Evolutionary conservation across 37 sponge, comb jelly and placozoan genomes (phyloP).

Genomic region (Geodia barretti): DNA sequence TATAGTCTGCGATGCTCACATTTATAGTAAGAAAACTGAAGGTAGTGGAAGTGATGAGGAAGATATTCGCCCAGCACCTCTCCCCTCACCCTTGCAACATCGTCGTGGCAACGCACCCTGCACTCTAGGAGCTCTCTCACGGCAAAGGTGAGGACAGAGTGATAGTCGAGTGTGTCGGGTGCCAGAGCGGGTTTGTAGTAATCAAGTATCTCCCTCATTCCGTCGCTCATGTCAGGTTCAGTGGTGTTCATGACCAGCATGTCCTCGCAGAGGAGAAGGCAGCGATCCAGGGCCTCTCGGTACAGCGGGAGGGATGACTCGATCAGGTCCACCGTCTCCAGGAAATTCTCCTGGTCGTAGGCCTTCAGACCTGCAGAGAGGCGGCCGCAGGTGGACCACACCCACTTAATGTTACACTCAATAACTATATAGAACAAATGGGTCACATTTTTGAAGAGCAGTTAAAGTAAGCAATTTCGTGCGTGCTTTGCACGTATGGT

Average conservation of each 20-base stretch:
- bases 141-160: constrained; percentile 24
- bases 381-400: too few relatives aligned
- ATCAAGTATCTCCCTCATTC: constrained; percentile 14
- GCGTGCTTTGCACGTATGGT: too few relatives aligned
- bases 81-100: constrained; percentile 40
- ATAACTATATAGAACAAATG: not conserved
- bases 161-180: constrained; percentile 57
- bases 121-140: constrained; percentile 51
- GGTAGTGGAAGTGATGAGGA: constrained; percentile 48
- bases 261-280: constrained; percentile 68
- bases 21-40: constrained; percentile 65
- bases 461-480: not conserved
- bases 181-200: not conserved
- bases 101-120: constrained; percentile 28
- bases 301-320: constrained; percentile 39
- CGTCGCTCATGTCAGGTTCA: constrained; percentile 12
- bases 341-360: constrained; percentile 43
- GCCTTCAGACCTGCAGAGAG: constrained; percentile 18
- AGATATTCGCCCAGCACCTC: constrained; percentile 7
- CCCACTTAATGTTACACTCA: not conserved
- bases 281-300: constrained; percentile 28
- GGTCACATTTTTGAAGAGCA: not conserved
- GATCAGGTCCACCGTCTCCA: constrained; percentile 31
- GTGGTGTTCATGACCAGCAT: constrained; percentile 48
- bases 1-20: too few relatives aligned